Conservation (phyloP, 2,113 vertebrate species). For the Siphamia tubifer region DNA sequence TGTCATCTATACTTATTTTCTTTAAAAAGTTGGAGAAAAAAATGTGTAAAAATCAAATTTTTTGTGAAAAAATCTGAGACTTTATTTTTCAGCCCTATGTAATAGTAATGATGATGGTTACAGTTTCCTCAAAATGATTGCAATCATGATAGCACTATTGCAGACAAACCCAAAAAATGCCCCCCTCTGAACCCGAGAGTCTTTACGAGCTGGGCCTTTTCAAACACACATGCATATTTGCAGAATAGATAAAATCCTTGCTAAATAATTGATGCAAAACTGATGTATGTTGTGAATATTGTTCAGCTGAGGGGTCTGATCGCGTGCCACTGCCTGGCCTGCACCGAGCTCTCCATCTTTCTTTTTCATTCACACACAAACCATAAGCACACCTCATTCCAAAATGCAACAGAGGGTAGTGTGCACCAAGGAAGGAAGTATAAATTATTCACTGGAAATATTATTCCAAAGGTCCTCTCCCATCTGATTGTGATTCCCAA, state of each 20-base stretch:
- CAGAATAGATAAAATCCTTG: conserved; percentile 68
- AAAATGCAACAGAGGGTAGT: conserved; percentile 55
- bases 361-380: conserved; percentile 52
- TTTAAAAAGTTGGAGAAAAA: too few relatives aligned
- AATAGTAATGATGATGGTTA: too few relatives aligned
- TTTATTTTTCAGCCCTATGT: too few relatives aligned
- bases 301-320: conserved; percentile 65
- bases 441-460: conserved; percentile 77
- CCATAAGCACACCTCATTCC: conserved; percentile 66
- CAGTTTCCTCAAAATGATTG: too few relatives aligned
- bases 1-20: too few relatives aligned
- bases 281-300: conserved; percentile 78
- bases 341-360: conserved; percentile 22
- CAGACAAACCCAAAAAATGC: conserved; percentile 13
- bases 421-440: conserved; percentile 54
- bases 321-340: conserved; percentile 65
- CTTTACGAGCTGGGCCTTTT: conserved; percentile 30
- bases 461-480: conserved; percentile 70
- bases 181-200: conserved; percentile 5
- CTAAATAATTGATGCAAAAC: conserved; percentile 76
- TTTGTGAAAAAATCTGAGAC: too few relatives aligned
- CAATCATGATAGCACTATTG: neutral
- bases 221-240: conserved; percentile 60
- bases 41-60: too few relatives aligned
- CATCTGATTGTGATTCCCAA: conserved; percentile 56